A percentile compares a stretch with the other conserved stretches of the same genome.
phyloP scores from a whole-genome alignment of 2,888 invertebrate species.

The Lamellibrachia columna region DNA sequence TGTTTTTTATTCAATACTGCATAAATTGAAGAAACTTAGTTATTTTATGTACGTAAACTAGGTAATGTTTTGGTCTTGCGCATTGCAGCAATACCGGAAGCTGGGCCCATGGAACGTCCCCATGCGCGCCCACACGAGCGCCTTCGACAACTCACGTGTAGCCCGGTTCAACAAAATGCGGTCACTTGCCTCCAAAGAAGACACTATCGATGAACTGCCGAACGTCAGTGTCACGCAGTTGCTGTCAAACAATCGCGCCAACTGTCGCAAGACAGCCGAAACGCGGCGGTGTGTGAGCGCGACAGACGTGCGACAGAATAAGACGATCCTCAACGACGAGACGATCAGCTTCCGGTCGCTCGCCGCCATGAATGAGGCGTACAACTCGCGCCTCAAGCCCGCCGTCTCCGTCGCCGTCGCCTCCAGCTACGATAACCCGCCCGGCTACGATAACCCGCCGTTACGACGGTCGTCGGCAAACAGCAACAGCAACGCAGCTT shows the following conservation, averaged over 20 bases:
- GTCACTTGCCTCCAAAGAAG: background rate
- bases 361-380: conserved; percentile 14
- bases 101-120: background rate
- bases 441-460: background rate
- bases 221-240: background rate
- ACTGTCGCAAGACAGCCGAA: background rate
- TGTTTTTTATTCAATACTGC: background rate
- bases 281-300: conserved; percentile 17
- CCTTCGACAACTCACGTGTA: background rate
- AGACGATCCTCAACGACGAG: background rate
- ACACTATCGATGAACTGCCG: background rate
- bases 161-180: background rate
- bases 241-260: background rate
- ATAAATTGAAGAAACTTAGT: background rate
- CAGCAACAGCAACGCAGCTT: background rate
- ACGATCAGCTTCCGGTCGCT: background rate
- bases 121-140: background rate
- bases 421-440: background rate
- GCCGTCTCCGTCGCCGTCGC: background rate
- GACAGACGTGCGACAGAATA: conserved; percentile 2
- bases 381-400: background rate
- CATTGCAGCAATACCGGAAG: background rate
- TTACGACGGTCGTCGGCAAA: background rate
- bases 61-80: background rate
- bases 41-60: background rate